Evolutionary conservation across 2,888 invertebrate species (phyloP).

Genomic region (Augochlorella aurata): DNA sequence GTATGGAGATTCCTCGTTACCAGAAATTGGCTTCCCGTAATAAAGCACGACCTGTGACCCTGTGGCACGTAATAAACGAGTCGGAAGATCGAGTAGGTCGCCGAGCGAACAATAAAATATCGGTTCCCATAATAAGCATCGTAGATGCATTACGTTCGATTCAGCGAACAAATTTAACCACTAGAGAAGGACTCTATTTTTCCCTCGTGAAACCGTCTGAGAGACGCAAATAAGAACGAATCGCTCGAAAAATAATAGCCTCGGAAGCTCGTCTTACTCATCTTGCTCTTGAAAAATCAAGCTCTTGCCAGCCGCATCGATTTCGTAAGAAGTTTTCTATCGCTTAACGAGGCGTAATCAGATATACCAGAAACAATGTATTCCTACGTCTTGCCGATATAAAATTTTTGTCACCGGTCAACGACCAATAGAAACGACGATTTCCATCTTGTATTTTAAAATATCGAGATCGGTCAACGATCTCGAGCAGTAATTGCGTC

Average conservation of each 20-base stretch:
- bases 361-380: background rate
- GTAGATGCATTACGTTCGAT: slow-evolving; percentile 11
- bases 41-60: background rate
- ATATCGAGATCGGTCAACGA: background rate
- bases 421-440: background rate
- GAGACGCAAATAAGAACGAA: background rate
- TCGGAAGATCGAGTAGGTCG: slow-evolving; percentile 15
- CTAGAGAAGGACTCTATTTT: background rate
- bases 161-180: slow-evolving; percentile 8
- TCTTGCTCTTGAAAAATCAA: background rate
- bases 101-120: slow-evolving; percentile 10
- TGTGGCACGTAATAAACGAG: slow-evolving; percentile 4
- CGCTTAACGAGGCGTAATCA: background rate
- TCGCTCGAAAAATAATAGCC: background rate
- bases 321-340: background rate
- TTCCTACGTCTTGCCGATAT: background rate
- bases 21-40: slow-evolving; percentile 20
- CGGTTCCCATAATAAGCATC: slow-evolving; percentile 21
- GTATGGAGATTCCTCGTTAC: slow-evolving; percentile 6
- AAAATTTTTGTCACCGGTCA: slow-evolving; percentile 12
- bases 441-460: background rate
- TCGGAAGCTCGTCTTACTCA: background rate
- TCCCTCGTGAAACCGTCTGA: background rate
- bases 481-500: background rate
- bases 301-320: background rate